Evolutionary conservation across 2,113 vertebrate species (phyloP), one percentile per base, ranked within the genome.

Genomic region (Camelus dromedarius): DNA sequence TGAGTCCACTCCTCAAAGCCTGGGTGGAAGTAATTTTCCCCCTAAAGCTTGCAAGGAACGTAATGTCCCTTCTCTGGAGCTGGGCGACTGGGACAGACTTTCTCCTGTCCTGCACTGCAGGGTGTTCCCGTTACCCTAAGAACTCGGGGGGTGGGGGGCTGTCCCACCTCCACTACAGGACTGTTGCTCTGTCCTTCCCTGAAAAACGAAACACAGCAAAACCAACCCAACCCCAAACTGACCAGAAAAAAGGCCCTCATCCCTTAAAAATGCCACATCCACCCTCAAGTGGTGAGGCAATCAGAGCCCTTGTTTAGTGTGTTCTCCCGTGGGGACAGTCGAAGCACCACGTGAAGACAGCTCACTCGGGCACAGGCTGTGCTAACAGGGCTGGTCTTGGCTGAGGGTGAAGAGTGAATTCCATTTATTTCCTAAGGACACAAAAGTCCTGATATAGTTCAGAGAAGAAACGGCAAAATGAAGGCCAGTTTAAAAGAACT

Each of bases 201-300:
- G 5, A 48, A 46, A 89, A 87, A 26, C 10, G 22, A 77, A 93
- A n/a, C 32, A 38, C 32, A 81, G 60, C 48, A 89, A 89, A 73
- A n/a, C 32, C 20, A 84, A 15, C 26, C 73, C 52, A 26, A 24
- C 5, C 8, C 6, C 18, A 38, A 16, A 24, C 8, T 4, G 24
- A 15, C 18, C 3, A 19, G 72, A 60, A 80, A 58, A 35, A 48
- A 56, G 32, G 13, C 13, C 28, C 32, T 6, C 5, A 28, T 5
- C 20, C 38, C 46, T 60, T 30, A n/a, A 58, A 85, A 89, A 35
- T 32, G 54, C 62, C 38, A 35, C 0, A 13, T 0, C 11, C 38
- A 42, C 13, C 11, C 22, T 28, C 42, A 0, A 15, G 13, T 0
- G 14, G 6, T 5, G 28, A 9, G 18, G 0, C 6, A 8, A 13